A percentile compares a stretch with the other conserved stretches of the same genome.
These are phyloP conservation scores for Gambelia wislizenii DNA, from an alignment of 2,797 vertebrate genomes.

Conservation along the genomic window DNA sequence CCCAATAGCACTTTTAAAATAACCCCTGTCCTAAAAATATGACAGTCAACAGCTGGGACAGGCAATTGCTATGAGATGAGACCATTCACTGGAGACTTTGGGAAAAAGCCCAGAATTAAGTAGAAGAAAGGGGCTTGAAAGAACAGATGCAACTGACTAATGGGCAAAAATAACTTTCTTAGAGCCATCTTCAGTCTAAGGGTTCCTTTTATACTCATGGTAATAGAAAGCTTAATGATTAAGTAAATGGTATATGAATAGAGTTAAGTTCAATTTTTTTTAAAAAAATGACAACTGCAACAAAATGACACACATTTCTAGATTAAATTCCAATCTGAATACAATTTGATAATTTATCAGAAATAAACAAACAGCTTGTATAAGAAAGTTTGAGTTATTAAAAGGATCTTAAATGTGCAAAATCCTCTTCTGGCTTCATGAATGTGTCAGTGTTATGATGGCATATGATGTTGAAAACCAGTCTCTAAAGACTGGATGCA, in stretches of 20 bases:
- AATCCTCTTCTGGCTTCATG: background rate
- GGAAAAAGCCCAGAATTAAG: background rate
- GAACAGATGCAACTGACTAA: background rate
- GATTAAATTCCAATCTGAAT: slow-evolving; percentile 28
- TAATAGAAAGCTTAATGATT: background rate
- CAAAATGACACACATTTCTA: slow-evolving; percentile 16
- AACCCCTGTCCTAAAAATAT: background rate
- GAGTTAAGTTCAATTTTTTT: background rate
- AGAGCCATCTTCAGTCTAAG: slow-evolving; percentile 36
- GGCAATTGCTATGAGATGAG: background rate
- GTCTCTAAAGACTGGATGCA: background rate
- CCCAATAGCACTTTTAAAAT: background rate
- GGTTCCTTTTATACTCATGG: background rate
- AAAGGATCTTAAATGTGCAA: background rate
- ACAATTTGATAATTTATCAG: slow-evolving; percentile 8
- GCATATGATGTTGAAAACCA: background rate
- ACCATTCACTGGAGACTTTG: background rate
- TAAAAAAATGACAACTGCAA: background rate
- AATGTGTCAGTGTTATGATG: background rate
- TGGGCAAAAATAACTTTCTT: slow-evolving; percentile 18
- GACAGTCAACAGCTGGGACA: background rate
- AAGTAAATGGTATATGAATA: slow-evolving; percentile 13
- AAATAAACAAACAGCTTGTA: slow-evolving; percentile 31
- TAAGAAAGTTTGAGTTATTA: background rate
- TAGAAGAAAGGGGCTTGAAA: background rate